Conservation (phyloP, 2,888 invertebrate species). For the Drosophila anomelani region DNA sequence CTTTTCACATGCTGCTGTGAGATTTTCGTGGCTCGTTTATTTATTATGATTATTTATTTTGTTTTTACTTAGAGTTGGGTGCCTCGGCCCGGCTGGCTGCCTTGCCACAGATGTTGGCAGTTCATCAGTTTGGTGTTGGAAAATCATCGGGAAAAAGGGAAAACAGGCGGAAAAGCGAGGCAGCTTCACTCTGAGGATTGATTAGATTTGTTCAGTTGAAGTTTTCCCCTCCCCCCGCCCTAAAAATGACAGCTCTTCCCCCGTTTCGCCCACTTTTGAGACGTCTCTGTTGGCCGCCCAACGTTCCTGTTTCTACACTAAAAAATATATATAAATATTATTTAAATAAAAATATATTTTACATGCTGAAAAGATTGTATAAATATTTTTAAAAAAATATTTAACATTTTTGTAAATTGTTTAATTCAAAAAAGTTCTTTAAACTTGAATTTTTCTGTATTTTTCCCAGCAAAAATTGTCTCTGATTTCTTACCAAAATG, state of each 20-base stretch:
- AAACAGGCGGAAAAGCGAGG: conserved; percentile 26
- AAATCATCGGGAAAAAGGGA: background rate
- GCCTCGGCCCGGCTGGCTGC: conserved; percentile 41
- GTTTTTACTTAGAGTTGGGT: conserved; percentile 63
- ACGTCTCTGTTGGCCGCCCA: background rate
- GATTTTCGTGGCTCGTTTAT: conserved; percentile 78
- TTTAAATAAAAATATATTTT: too few relatives aligned
- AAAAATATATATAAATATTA: background rate
- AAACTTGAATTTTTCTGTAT: too few relatives aligned
- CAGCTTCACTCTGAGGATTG: conserved; percentile 58
- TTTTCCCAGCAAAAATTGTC: background rate
- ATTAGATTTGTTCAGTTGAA: conserved; percentile 66
- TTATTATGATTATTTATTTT: conserved; percentile 81
- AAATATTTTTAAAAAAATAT: too few relatives aligned
- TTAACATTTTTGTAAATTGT: too few relatives aligned
- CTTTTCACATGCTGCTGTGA: conserved; percentile 71
- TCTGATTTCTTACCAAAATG: conserved; percentile 37
- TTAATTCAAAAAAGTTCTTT: too few relatives aligned
- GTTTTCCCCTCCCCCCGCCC: conserved; percentile 43
- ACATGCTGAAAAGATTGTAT: too few relatives aligned
- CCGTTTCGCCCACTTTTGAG: conserved; percentile 55
- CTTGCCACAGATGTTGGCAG: conserved; percentile 74
- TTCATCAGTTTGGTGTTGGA: conserved; percentile 44
- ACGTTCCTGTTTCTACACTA: background rate
- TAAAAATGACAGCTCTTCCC: conserved; percentile 54